Conservation (phyloP, 2,797 vertebrate genomes). For the Halcyon leucocephala region DNA sequence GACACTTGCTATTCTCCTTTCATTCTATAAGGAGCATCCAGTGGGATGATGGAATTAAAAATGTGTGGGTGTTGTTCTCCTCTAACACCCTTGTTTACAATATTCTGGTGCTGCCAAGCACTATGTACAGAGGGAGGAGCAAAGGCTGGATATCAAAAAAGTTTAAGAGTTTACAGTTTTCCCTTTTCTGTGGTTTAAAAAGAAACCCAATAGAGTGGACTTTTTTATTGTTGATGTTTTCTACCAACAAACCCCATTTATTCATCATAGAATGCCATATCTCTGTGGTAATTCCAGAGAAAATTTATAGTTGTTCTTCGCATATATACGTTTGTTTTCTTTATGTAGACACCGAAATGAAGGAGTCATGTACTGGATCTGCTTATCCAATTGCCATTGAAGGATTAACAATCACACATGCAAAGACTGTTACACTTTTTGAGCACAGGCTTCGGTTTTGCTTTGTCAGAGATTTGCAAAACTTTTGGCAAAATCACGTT, state of each 20-base stretch:
- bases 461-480: constrained; percentile 24
- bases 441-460: neutral
- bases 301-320: neutral
- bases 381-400: neutral
- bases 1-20: neutral
- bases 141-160: neutral
- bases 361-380: neutral
- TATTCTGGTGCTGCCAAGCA: neutral
- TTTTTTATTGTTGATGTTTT: neutral
- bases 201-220: neutral
- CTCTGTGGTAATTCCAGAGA: neutral
- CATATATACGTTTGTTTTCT: neutral
- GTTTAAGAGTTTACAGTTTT: neutral
- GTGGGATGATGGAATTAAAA: neutral
- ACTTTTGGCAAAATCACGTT: constrained; percentile 3
- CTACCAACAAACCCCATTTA: neutral
- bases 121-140: neutral
- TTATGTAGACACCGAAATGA: neutral
- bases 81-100: neutral
- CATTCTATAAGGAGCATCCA: neutral
- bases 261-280: neutral
- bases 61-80: neutral
- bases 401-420: neutral
- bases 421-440: neutral
- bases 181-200: neutral